Conservation (phyloP, 2,113 vertebrate species). For the Xerus inauris region DNA sequence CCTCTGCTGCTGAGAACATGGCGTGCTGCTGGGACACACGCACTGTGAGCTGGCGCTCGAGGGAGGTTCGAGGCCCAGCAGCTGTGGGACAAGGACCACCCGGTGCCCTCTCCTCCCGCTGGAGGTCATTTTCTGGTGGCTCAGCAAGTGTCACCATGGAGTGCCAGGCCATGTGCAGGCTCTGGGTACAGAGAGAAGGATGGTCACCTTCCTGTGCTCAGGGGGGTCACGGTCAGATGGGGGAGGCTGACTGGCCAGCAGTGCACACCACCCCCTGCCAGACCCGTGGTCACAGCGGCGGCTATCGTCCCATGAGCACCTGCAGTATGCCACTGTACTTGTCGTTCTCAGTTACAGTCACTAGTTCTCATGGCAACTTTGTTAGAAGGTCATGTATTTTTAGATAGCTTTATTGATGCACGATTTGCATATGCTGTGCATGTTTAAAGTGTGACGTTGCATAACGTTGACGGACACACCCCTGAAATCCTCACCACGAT, state of each 20-base stretch:
- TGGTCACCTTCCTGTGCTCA: background rate
- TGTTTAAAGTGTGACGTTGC: background rate
- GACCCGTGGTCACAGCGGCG: background rate
- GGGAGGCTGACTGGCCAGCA: accelerated
- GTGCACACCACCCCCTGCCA: background rate
- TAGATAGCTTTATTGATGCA: background rate
- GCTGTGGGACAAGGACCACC: background rate
- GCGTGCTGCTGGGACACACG: background rate
- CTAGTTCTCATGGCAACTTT: background rate
- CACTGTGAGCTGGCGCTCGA: background rate
- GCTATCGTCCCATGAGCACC: background rate
- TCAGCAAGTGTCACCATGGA: background rate
- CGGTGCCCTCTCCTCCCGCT: accelerated
- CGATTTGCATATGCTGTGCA: background rate
- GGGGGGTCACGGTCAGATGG: background rate
- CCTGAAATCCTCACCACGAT: background rate
- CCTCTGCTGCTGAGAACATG: background rate
- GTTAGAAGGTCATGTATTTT: background rate
- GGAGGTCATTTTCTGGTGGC: background rate
- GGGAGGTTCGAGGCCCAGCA: background rate
- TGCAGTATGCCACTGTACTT: background rate
- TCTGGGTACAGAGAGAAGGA: background rate
- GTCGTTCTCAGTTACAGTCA: background rate
- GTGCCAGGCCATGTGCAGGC: accelerated
- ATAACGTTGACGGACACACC: background rate